These are phyloP conservation scores for Dolichallabes microphthalmus DNA, from an alignment of 2,113 vertebrate species.

Conservation along the genomic window DNA sequence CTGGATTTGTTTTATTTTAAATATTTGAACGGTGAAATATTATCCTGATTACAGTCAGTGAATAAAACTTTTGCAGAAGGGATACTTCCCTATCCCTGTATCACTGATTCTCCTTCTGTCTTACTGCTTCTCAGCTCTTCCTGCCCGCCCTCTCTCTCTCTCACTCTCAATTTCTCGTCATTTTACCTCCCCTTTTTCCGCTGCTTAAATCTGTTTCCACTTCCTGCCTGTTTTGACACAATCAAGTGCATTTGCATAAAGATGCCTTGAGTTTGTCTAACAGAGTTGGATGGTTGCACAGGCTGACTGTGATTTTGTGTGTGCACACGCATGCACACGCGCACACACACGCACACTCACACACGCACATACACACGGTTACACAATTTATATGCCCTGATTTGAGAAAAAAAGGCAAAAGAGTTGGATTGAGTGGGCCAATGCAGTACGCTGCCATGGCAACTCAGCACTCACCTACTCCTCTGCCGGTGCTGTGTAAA, in stretches of 20 bases:
- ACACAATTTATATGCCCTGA: neutral
- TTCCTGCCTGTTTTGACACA: neutral
- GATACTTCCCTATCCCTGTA: neutral
- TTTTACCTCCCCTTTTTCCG: slow-evolving; percentile 15
- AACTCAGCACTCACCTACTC: slow-evolving; percentile 65
- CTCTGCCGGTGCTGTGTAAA: slow-evolving; percentile 48
- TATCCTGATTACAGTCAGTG: neutral
- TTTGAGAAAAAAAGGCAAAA: slow-evolving; percentile 25
- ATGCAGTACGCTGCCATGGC: slow-evolving; percentile 62
- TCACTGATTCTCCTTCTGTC: neutral
- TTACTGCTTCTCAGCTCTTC: too few species aligned
- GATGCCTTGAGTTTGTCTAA: slow-evolving; percentile 29
- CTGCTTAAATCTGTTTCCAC: slow-evolving; percentile 19
- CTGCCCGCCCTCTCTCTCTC: neutral
- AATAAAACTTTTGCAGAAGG: neutral
- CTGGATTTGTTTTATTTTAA: neutral
- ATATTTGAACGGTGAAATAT: neutral
- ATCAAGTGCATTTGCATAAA: slow-evolving; percentile 32
- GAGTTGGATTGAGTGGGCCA: slow-evolving; percentile 51
- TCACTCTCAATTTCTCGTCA: neutral
- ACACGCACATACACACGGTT: neutral
- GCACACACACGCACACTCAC: neutral
- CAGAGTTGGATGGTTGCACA: slow-evolving; percentile 6
- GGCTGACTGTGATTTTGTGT: neutral
- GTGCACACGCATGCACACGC: neutral